Base-by-base conservation (phyloP, 30 jellyfish, hydroid and myxozoan genomes). In the Clytia hemisphaerica region DNA sequence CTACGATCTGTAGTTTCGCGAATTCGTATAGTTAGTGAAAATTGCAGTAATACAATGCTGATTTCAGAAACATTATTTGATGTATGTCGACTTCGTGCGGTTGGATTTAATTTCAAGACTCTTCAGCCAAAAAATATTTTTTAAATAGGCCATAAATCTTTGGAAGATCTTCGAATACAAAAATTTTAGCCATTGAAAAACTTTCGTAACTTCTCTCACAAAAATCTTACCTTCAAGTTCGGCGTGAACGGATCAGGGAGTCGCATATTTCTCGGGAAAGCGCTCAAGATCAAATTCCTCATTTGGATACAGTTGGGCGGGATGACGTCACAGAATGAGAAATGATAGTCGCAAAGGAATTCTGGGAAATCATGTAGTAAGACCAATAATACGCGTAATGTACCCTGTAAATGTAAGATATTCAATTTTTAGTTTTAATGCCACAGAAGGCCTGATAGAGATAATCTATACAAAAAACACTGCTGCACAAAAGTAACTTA, bases 181-280 rank as follows among this genome's bases (percentile, higher is more conserved):
- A 25, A 57, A 25, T 57, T 44, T 44, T 57, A 57, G 71, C 71
- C 71, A 47, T 26, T 47, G 53, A 9, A 44, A 57, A 7, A 15
- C 71, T 21, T 47, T 57, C 47, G 68, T 33, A 25, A 61, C 2
- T 33, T 29, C 37, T 19, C 65, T 4, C n/a, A 12, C 18, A 18
- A 19, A 37, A 1, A 48, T 38, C 83, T 6, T 47, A 87, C 97
- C 83, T 88, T 88, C 35, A 88, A 76, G 61, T 88, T 88, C 22
- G 97, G 97, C 19, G 97, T 88, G 37, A 88, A 88, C 16, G 97
- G 97, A 60, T 88, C 97, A 4, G 97, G 97, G 63, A 88, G 60
- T 31, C 97, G 58, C 97, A 88, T 88, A 46, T 88, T 88, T 45
- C 94, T 69, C n/a, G 97, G 97, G 76, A 88, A 88, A n/a, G 97